These are phyloP conservation scores for Micrastur ruficollis DNA, from an alignment of 2,797 vertebrate genomes.

Conservation along the genomic window DNA sequence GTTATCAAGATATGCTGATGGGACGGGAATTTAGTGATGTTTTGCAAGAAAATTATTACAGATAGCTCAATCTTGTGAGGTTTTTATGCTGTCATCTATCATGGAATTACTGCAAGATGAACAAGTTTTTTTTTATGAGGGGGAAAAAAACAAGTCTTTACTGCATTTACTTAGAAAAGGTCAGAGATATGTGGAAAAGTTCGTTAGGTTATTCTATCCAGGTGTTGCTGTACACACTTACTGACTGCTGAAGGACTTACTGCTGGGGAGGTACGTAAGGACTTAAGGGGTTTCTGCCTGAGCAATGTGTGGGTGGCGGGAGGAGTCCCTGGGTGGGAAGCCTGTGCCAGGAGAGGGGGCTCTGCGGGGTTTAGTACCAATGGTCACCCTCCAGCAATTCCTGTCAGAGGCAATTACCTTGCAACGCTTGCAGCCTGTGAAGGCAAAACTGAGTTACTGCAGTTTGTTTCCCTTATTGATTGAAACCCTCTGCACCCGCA, in stretches of 20 bases:
- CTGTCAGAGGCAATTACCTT: rapidly evolving
- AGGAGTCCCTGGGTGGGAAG: background rate
- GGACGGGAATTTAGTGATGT: background rate
- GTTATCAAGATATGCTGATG: background rate
- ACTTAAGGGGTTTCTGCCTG: background rate
- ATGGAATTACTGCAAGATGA: background rate
- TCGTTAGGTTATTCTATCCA: background rate
- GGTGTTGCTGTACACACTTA: too few species aligned
- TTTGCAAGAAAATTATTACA: background rate
- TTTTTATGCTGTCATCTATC: background rate
- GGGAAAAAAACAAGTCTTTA: background rate
- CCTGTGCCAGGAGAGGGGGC: background rate
- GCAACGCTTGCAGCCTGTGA: background rate
- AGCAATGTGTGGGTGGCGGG: background rate
- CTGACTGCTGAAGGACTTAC: too few species aligned
- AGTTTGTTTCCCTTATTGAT: background rate
- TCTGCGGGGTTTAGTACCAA: background rate
- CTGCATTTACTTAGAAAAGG: background rate
- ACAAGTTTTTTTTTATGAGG: background rate
- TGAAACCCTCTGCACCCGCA: background rate
- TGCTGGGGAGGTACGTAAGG: background rate
- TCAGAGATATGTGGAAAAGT: background rate
- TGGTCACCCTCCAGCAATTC: background rate
- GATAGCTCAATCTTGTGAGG: background rate
- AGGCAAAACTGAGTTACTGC: rapidly evolving